Evolutionary conservation across 2,113 vertebrate species (phyloP), one percentile per base, ranked within the genome.

Genomic region (Halichoeres trimaculatus): DNA sequence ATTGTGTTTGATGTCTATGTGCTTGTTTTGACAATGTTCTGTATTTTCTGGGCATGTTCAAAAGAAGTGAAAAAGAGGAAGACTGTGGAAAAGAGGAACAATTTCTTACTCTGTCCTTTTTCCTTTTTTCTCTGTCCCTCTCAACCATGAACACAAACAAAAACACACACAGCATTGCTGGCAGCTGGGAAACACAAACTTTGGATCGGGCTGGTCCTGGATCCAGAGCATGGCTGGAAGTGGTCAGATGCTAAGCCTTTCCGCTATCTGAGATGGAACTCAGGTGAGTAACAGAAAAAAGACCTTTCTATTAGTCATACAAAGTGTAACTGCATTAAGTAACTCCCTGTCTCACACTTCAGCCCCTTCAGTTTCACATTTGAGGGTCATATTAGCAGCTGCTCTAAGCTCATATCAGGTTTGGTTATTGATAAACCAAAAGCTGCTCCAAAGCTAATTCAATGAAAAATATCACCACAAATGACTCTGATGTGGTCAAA

Each of bases 141-240:
- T 71, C 38, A 54, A 77, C 89, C 14, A 83, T 85, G 54, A 17
- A 54, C 76, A 85, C 54, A 67, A 14, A 45, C 14, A 45, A 35
- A 38, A 23, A 30, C 60, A 67, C n/a, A 23, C n/a, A 23, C 75
- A 93, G 91, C 57, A 30, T 45, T 84, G 1, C 0, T 88, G 5
- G 76, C 52, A 52, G 1, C 58, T 16, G 48, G 9, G 13, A 84
- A 56, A 26, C 20, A 70, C 2, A 87, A 74, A 48, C 90, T 98
- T 20, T 99, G 97, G 98, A 94, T 94, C 45, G 98, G 98, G 19
- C 91, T 98, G n/a, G 95, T 96, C 78, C 86, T 97, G 90, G 92
- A 95, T 72, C 77, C 86, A 66, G 94, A 94, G 41, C 95, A 92
- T 1, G 96, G 96, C n/a, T 99, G 98, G 98, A 95, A 96, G 19